phyloP scores from a whole-genome alignment of 1,140 invertebrate species.

The Carposina sasakii region DNA sequence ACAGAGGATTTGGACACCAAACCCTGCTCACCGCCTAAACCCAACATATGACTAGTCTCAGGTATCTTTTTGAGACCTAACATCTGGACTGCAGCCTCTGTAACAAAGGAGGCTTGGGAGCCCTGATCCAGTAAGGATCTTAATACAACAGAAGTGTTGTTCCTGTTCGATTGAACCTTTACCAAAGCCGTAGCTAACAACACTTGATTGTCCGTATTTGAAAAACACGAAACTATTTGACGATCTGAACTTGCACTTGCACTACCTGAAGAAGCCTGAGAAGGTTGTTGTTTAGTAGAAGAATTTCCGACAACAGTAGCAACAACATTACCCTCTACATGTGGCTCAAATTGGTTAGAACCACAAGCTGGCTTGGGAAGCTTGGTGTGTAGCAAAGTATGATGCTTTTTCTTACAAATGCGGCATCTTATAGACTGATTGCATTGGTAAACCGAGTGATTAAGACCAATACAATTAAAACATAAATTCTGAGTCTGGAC shows the following conservation, averaged over 20 bases:
- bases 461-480: slow-evolving; percentile 26
- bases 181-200: slow-evolving; percentile 27
- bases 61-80: slow-evolving; percentile 18
- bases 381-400: slow-evolving; percentile 15
- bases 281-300: neutral
- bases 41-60: slow-evolving; percentile 12
- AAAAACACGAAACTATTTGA: slow-evolving; percentile 5
- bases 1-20: slow-evolving; percentile 14
- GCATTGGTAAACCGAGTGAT: slow-evolving; percentile 15
- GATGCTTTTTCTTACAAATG: slow-evolving; percentile 18
- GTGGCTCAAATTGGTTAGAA: neutral
- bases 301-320: neutral
- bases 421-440: slow-evolving; percentile 6
- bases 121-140: slow-evolving; percentile 21
- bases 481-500: slow-evolving; percentile 22
- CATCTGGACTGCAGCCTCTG: slow-evolving; percentile 22
- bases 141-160: slow-evolving; percentile 2
- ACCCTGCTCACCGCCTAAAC: slow-evolving; percentile 8
- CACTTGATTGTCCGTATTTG: slow-evolving; percentile 17
- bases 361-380: neutral
- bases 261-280: slow-evolving; percentile 2
- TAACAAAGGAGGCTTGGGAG: slow-evolving; percentile 24
- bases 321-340: neutral
- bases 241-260: neutral
- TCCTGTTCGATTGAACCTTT: slow-evolving; percentile 9